phyloP scores from a whole-genome alignment of 1,140 invertebrate genomes.

The Dendroctonus ponderosae region DNA sequence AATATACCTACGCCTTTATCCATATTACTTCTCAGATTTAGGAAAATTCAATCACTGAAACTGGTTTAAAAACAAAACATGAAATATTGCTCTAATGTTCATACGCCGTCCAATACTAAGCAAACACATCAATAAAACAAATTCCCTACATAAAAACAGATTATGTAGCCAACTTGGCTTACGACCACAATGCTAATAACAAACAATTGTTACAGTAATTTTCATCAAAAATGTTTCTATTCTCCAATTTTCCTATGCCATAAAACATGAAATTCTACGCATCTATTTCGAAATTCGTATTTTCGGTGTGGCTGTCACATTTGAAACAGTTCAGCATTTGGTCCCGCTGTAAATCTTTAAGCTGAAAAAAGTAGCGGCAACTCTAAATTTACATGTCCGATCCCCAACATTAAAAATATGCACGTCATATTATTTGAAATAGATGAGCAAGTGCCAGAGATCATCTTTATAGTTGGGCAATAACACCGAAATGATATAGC shows the following conservation, averaged over 20 bases:
- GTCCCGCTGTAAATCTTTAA: conserved; percentile 23
- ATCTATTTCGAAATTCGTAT: conserved; percentile 24
- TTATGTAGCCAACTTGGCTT: too few relatives aligned
- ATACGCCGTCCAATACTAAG: too few relatives aligned
- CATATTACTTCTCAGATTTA: too few relatives aligned
- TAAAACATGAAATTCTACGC: conserved; percentile 1
- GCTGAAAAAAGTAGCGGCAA: conserved; percentile 18
- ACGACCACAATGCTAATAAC: too few relatives aligned
- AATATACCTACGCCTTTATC: too few relatives aligned
- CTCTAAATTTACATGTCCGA: conserved; percentile 29
- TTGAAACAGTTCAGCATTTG: conserved; percentile 25
- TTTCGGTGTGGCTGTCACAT: conserved; percentile 24
- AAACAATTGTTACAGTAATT: too few relatives aligned
- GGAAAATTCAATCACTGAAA: too few relatives aligned
- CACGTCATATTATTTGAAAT: conserved; percentile 31
- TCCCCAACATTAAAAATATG: conserved; percentile 26
- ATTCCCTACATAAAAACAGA: too few relatives aligned
- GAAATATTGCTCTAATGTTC: too few relatives aligned
- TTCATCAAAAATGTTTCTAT: too few relatives aligned
- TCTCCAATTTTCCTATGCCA: neutral
- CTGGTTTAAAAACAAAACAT: too few relatives aligned
- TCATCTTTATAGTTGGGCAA: conserved; percentile 9
- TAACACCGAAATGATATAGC: conserved; percentile 7
- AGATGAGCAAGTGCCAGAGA: conserved; percentile 21
- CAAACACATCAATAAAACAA: too few relatives aligned